Conservation (phyloP, 2,113 vertebrate genomes). For the Dasyprocta punctata region DNA sequence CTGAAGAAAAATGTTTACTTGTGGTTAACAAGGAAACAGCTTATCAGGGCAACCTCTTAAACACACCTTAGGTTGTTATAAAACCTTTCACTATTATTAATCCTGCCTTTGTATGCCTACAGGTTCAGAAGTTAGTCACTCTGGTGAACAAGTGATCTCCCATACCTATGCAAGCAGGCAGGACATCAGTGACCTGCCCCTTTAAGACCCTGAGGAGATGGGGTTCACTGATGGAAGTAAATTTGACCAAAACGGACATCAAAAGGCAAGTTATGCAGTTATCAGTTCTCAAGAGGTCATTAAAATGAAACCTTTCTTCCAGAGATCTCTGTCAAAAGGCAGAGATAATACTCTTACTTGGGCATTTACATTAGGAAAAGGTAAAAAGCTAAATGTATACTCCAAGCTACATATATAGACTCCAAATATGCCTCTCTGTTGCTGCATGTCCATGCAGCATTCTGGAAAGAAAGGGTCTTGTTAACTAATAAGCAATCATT, state of each 20-base stretch:
- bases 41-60: neutral
- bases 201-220: neutral
- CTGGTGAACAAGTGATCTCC: neutral
- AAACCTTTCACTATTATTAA: neutral
- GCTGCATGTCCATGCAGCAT: neutral
- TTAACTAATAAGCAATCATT: neutral
- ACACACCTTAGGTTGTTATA: neutral
- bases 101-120: neutral
- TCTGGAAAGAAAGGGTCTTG: neutral
- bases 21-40: neutral
- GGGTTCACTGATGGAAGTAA: neutral
- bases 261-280: neutral
- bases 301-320: neutral
- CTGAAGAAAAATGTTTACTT: neutral
- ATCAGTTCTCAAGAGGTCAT: neutral
- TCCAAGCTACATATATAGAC: neutral
- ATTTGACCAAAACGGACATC: neutral
- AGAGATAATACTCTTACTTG: neutral
- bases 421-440: neutral
- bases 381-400: neutral
- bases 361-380: neutral
- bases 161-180: neutral
- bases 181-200: neutral
- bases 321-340: neutral
- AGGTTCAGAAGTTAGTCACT: neutral